Conservation (phyloP, 2,888 invertebrate species). For the Drepanosiphum platanoidis region DNA sequence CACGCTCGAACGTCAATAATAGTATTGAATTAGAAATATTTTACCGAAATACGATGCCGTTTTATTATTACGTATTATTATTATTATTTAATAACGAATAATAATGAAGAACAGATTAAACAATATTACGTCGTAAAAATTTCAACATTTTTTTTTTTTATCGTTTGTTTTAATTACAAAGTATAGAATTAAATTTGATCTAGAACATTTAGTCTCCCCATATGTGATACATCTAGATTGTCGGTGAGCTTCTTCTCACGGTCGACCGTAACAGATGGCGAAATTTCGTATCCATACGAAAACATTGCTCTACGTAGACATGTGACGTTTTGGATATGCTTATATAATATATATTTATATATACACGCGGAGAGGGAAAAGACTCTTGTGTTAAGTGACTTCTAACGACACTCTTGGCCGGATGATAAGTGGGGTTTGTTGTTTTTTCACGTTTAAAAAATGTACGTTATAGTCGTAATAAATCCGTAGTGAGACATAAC, state of each 20-base stretch:
- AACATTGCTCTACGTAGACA: conserved; percentile 40
- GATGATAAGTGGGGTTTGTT: conserved; percentile 60
- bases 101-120: not conserved
- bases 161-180: not conserved
- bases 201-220: not conserved
- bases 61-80: too few species aligned
- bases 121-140: not conserved
- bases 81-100: too few species aligned
- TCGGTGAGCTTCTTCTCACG: conserved; percentile 56
- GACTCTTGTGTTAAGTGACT: conserved; percentile 58
- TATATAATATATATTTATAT: not conserved
- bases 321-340: conserved; percentile 35
- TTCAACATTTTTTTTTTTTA: not conserved
- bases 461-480: conserved; percentile 53
- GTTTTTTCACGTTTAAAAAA: conserved; percentile 61
- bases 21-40: too few species aligned
- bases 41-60: too few species aligned
- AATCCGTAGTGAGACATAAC: conserved; percentile 54
- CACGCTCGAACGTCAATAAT: not conserved
- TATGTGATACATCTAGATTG: conserved; percentile 43
- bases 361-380: not conserved
- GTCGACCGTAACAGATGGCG: conserved; percentile 51
- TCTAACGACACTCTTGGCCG: conserved; percentile 54
- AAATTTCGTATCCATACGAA: conserved; percentile 51
- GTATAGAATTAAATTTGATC: conserved; percentile 1